Evolutionary conservation across 2,888 invertebrate genomes (phyloP).

Genomic region (Brachypterus glaber): DNA sequence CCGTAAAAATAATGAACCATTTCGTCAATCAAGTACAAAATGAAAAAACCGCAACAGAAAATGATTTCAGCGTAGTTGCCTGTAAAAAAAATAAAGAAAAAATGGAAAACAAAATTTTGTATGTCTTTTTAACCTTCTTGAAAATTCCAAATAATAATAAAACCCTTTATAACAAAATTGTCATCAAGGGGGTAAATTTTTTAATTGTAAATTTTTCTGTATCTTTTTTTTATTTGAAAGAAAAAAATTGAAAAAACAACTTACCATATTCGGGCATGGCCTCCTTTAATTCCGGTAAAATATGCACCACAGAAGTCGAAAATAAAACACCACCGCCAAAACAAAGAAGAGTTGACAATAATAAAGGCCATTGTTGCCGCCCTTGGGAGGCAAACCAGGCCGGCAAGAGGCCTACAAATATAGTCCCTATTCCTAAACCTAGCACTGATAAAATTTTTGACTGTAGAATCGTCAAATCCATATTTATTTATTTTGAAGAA

Average conservation of each 20-base stretch:
- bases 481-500: constrained; percentile 9
- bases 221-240: no score
- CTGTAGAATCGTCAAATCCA: constrained; percentile 17
- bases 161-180: no score
- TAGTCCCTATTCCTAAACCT: constrained; percentile 57
- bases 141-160: no score
- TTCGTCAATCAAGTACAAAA: constrained; percentile 65
- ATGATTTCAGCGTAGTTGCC: constrained; percentile 53
- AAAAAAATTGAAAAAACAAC: no score
- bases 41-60: constrained; percentile 59
- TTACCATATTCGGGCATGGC: constrained; percentile 34
- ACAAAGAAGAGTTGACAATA: constrained; percentile 61
- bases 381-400: constrained; percentile 51
- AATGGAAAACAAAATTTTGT: no score
- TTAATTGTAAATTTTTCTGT: no score
- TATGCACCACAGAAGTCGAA: constrained; percentile 67
- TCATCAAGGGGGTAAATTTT: no score
- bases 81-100: no score
- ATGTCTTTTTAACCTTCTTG: no score
- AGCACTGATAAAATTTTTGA: constrained; percentile 58
- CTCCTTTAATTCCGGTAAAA: constrained; percentile 66
- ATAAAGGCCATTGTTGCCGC: constrained; percentile 49
- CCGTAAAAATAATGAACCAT: constrained; percentile 58
- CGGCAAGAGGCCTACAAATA: constrained; percentile 61
- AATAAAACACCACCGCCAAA: constrained; percentile 74